These are phyloP conservation scores for Rhynchonycteris naso DNA, from an alignment of 2,797 vertebrate species.

Conservation along the genomic window DNA sequence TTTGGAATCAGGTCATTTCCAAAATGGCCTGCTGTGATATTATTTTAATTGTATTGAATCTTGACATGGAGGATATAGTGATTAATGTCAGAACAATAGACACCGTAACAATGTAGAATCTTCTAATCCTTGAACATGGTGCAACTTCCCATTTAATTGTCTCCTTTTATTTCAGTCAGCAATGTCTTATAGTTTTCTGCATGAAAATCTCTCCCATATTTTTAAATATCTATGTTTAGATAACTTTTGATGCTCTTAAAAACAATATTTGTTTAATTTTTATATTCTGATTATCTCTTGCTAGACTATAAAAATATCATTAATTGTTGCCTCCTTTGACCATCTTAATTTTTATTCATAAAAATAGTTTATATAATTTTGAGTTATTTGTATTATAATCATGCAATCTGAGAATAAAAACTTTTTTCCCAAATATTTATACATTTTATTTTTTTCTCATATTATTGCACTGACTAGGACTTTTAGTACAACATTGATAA, in stretches of 20 bases:
- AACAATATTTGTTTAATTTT: neutral
- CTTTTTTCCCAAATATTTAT: neutral
- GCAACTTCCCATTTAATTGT: neutral
- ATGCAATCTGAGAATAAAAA: neutral
- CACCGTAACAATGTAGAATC: neutral
- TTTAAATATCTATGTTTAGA: neutral
- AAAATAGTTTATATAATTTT: constrained; percentile 30
- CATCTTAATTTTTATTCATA: neutral
- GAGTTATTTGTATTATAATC: neutral
- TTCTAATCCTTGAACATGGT: neutral
- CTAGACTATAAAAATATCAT: neutral
- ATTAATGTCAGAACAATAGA: neutral
- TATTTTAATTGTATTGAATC: neutral
- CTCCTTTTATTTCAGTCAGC: neutral
- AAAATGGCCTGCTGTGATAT: neutral
- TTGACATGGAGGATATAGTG: neutral
- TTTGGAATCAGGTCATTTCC: neutral
- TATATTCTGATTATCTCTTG: neutral
- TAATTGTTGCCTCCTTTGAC: neutral
- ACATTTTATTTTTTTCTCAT: neutral
- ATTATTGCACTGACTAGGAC: neutral
- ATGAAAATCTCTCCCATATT: neutral
- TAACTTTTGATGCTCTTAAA: neutral
- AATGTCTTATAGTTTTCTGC: neutral
- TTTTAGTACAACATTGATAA: neutral